These are phyloP conservation scores for Limnephilus auricula DNA, from an alignment of 2,888 invertebrate genomes.

Conservation along the genomic window DNA sequence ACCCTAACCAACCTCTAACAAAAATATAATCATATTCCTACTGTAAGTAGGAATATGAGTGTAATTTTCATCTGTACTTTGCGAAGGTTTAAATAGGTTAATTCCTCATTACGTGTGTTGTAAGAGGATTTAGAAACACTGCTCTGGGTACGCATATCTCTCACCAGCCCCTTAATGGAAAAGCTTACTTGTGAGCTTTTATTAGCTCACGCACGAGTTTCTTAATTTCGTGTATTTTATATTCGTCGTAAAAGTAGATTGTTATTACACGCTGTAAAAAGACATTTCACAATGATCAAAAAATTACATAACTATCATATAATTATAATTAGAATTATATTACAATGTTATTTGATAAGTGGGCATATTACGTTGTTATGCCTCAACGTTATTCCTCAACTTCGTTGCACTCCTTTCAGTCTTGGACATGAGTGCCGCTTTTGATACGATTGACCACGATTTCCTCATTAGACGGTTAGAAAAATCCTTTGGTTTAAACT, in stretches of 20 bases:
- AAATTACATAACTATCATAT: not conserved
- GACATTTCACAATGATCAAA: not conserved
- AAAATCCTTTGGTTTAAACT: too few species aligned
- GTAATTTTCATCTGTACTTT: not conserved
- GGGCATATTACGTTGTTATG: not conserved
- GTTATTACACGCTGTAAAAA: not conserved
- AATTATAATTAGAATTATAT: too few species aligned
- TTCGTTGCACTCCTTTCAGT: too few species aligned
- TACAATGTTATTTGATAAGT: not conserved
- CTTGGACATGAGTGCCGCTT: too few species aligned
- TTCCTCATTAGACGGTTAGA: too few species aligned
- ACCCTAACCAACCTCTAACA: not conserved
- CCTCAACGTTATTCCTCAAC: too few species aligned
- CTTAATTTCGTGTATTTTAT: conserved; percentile 28
- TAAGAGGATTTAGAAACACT: conserved; percentile 55
- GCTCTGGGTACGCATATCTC: not conserved
- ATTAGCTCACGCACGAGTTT: not conserved
- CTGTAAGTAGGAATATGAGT: not conserved
- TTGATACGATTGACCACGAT: too few species aligned
- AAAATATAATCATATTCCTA: too few species aligned
- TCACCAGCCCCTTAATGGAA: conserved; percentile 22
- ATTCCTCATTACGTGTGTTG: conserved; percentile 47
- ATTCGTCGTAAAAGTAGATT: conserved; percentile 10
- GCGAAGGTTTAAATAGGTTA: not conserved
- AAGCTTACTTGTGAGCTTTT: conserved; percentile 15